phyloP scores from a whole-genome alignment of 2,113 vertebrate species.

The Rynchops niger region DNA sequence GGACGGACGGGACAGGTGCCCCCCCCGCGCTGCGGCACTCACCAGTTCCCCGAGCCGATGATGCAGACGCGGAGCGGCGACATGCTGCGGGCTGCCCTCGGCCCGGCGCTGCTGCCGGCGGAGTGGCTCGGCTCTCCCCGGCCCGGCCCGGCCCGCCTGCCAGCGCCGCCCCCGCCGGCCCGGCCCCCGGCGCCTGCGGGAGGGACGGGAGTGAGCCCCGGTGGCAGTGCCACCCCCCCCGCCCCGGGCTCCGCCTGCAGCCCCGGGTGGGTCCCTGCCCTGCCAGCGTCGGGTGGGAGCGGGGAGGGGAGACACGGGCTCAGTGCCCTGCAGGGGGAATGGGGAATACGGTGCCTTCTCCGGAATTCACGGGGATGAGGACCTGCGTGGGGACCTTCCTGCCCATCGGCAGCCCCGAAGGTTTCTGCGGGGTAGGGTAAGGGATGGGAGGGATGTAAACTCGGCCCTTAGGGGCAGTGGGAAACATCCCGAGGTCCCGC shows the following conservation, averaged over 20 bases:
- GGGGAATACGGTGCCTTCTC: not conserved
- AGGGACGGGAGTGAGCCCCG: not conserved
- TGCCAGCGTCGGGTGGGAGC: fast-evolving
- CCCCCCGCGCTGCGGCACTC: slow-evolving; percentile 26
- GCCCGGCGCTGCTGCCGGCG: not conserved
- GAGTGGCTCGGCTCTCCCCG: not conserved
- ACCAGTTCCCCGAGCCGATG: slow-evolving; percentile 88
- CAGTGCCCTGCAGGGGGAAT: not conserved
- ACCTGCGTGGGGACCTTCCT: not conserved
- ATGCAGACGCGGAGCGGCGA: slow-evolving; percentile 76
- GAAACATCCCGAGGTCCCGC: not conserved
- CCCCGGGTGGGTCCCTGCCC: not conserved
- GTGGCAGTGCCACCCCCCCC: not conserved
- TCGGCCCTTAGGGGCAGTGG: not conserved
- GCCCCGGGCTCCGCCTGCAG: not conserved
- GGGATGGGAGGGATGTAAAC: not conserved
- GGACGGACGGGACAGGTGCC: too few relatives aligned
- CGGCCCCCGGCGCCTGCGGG: not conserved
- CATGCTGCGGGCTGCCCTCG: slow-evolving; percentile 15
- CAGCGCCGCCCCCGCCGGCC: slow-evolving; percentile 5
- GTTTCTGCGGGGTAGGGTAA: not conserved
- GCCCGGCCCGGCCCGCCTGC: not conserved
- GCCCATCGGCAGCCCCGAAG: not conserved
- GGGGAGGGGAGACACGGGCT: not conserved
- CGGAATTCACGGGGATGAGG: not conserved